Evolutionary conservation across 2,888 invertebrate species (phyloP).

Genomic region (Eurytoma adleriae): DNA sequence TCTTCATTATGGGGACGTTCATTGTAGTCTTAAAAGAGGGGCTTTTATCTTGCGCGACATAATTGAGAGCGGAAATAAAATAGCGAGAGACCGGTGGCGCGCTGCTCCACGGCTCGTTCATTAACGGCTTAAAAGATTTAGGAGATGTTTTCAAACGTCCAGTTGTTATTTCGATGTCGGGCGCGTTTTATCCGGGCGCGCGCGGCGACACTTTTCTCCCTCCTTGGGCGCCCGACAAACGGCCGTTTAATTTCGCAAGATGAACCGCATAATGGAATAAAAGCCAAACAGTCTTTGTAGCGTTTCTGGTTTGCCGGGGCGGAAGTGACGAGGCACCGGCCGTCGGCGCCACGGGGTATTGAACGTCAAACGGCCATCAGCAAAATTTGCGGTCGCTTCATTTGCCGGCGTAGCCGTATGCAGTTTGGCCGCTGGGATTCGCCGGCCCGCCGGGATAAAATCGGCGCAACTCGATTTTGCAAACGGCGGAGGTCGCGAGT

Average conservation of each 20-base stretch:
- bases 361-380: conserved; percentile 47
- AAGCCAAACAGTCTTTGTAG: neutral
- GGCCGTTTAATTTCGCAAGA: neutral
- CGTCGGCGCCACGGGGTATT: neutral
- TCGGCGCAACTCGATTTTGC: conserved; percentile 17
- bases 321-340: neutral
- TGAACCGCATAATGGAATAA: neutral
- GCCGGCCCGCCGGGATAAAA: conserved; percentile 6
- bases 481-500: neutral
- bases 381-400: conserved; percentile 46
- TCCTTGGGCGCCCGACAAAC: neutral
- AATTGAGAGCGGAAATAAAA: conserved; percentile 49
- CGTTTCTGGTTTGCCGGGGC: neutral
- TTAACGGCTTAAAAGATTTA: conserved; percentile 38
- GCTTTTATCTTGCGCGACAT: conserved; percentile 45
- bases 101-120: neutral
- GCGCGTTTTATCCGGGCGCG: neutral
- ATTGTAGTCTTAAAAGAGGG: conserved; percentile 45
- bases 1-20: conserved; percentile 49
- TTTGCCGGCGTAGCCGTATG: conserved; percentile 2
- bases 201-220: neutral
- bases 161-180: conserved; percentile 7
- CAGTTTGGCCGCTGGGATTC: neutral
- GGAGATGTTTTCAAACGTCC: neutral
- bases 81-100: conserved; percentile 3